Base-by-base conservation (phyloP, 2,888 invertebrate genomes). In the Subacronicta megacephala region DNA sequence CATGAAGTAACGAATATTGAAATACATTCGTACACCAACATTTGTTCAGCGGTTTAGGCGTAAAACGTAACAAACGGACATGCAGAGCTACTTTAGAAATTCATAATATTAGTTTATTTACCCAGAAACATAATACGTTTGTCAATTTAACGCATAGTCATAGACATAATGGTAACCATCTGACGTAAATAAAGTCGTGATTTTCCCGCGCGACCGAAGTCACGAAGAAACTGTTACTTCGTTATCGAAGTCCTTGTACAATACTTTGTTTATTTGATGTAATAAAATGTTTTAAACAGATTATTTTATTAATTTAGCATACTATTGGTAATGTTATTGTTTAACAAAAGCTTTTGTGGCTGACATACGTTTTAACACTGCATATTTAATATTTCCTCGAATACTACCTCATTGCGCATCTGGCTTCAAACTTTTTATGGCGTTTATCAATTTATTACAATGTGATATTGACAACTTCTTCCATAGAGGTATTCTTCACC, bases 381-480 rank as follows among this genome's bases (percentile, higher is more conserved):
- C 55, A 71, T 71, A 53, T 5, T 51, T 46, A 66, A 54, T 62
- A 18, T 49, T 64, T 62, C 69, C 69, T 64, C 37, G 63, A 68
- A 53, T 7, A 40, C 17, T n/a, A 15, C 41, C 36, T 18, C 10
- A 9, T 36, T 9, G 7, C 49, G 9, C 41, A 12, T 16, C n/a
- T 5, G 10, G 4, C 0, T 42, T 67, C 41, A 4, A 44, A 42
- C 42, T 51, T n/a, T 52, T 61, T 37, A 37, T 45, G 3, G 7
- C n/a, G 13, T 65, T 65, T 62, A 47, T 62, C 47, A 3, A 16
- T 62, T 67, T 60, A 61, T 31, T 12, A 42, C 7, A 6, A n/a
- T 62, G 33, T 13, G 23, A 17, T 43, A 47, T 42, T 7, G 38
- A 7, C 4, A 43, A 38, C 1, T 12, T 35, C 35, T 66, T 59